Evolutionary conservation across 2,888 invertebrate genomes (phyloP).

Genomic region (Beris morrisii): DNA sequence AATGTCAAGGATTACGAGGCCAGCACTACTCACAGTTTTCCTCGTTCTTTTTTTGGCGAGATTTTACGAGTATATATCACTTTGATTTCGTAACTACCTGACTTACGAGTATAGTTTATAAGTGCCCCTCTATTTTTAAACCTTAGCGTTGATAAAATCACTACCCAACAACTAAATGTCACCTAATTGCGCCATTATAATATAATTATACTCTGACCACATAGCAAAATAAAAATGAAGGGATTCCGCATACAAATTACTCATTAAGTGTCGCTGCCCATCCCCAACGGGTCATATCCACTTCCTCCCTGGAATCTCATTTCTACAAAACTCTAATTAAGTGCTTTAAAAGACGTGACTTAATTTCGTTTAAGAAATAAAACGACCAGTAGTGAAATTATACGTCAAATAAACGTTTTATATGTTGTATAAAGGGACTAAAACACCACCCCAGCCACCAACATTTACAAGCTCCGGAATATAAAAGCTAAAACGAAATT

Average conservation of each 20-base stretch:
- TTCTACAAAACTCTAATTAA: constrained; percentile 23
- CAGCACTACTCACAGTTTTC: no score
- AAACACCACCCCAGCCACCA: no score
- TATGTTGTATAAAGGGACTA: constrained; percentile 5
- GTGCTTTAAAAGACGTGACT: constrained; percentile 33
- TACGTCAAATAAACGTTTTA: constrained; percentile 20
- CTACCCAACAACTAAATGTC: no score
- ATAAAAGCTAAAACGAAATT: neutral
- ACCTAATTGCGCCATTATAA: no score
- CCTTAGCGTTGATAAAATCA: no score
- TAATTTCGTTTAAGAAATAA: constrained; percentile 21
- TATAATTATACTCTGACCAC: no score
- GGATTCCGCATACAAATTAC: constrained; percentile 35
- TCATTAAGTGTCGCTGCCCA: constrained; percentile 30
- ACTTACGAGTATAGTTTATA: no score
- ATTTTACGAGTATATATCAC: no score
- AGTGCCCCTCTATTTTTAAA: no score
- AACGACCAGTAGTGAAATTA: constrained; percentile 19
- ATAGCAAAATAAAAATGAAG: constrained; percentile 11
- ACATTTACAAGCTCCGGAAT: neutral
- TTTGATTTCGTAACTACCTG: no score
- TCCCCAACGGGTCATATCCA: neutral
- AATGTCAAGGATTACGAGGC: no score
- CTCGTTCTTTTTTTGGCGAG: no score
- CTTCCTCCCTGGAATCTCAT: neutral